Evolutionary conservation across 1,140 invertebrate species (phyloP).

Genomic region (Polyergus mexicanus): DNA sequence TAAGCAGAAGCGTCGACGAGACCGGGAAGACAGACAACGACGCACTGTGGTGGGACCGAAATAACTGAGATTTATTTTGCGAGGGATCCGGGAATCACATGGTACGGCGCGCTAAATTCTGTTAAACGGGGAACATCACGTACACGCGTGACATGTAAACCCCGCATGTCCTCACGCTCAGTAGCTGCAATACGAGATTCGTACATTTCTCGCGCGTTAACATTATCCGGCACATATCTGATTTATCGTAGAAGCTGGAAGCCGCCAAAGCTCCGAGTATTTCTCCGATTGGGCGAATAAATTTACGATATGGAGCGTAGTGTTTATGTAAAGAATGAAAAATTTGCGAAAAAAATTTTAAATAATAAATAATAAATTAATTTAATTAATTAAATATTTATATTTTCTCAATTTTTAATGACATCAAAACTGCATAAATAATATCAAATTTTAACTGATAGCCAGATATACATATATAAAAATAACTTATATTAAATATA

Average conservation of each 20-base stretch:
- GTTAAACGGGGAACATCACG: slow-evolving; percentile 71
- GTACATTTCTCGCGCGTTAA: slow-evolving; percentile 44
- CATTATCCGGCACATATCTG: slow-evolving; percentile 64
- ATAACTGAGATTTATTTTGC: slow-evolving; percentile 80
- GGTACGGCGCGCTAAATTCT: slow-evolving; percentile 69
- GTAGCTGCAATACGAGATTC: slow-evolving; percentile 8
- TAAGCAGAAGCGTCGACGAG: slow-evolving; percentile 45
- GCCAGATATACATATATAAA: too few relatives aligned
- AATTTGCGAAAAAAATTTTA: not conserved
- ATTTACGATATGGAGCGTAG: not conserved
- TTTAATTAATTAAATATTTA: too few relatives aligned
- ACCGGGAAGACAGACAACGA: slow-evolving; percentile 15
- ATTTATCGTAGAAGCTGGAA: slow-evolving; percentile 67
- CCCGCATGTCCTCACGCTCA: slow-evolving; percentile 25
- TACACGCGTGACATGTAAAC: not conserved
- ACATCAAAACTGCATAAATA: too few relatives aligned
- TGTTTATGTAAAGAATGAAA: not conserved
- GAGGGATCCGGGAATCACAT: slow-evolving; percentile 58
- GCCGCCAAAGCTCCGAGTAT: not conserved
- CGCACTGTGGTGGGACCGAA: slow-evolving; percentile 70
- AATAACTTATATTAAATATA: too few relatives aligned
- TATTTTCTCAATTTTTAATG: too few relatives aligned
- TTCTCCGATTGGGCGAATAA: slow-evolving; percentile 40
- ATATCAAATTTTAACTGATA: too few relatives aligned
- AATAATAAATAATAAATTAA: too few relatives aligned